Percentiles rank a stretch among this genome's conserved stretches.
Evolutionary conservation across 2,797 vertebrate species (phyloP).

Genomic region (Hydrophis major): DNA sequence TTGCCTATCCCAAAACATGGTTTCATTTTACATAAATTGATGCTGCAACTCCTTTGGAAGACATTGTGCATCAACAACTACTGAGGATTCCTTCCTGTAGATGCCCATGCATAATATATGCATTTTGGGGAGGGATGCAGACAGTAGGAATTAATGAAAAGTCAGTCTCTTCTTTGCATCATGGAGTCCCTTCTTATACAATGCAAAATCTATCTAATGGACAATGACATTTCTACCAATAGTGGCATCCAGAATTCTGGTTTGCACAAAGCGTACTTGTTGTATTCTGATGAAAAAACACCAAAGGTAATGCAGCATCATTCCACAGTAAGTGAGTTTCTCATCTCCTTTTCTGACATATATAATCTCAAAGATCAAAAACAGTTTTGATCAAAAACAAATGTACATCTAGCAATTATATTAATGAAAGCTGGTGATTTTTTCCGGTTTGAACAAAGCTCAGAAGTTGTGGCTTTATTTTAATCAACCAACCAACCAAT

Average conservation of each 20-base stretch:
- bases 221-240: background rate
- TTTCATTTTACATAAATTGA: background rate
- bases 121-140: background rate
- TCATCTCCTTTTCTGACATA: background rate
- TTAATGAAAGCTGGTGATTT: background rate
- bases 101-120: no score
- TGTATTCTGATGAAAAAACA: background rate
- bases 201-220: background rate
- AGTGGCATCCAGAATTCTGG: background rate
- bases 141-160: background rate
- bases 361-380: background rate
- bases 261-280: background rate
- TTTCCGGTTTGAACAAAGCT: background rate
- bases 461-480: no score
- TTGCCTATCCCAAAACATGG: no score
- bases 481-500: no score
- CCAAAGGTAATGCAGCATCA: background rate
- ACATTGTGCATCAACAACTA: background rate
- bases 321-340: background rate
- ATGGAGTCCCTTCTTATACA: background rate
- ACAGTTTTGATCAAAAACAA: background rate
- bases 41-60: background rate
- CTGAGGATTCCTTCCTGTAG: background rate
- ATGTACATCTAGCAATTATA: background rate
- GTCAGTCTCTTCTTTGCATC: background rate